These are phyloP conservation scores for Scomber japonicus DNA, from an alignment of 2,113 vertebrate species.

Conservation along the genomic window DNA sequence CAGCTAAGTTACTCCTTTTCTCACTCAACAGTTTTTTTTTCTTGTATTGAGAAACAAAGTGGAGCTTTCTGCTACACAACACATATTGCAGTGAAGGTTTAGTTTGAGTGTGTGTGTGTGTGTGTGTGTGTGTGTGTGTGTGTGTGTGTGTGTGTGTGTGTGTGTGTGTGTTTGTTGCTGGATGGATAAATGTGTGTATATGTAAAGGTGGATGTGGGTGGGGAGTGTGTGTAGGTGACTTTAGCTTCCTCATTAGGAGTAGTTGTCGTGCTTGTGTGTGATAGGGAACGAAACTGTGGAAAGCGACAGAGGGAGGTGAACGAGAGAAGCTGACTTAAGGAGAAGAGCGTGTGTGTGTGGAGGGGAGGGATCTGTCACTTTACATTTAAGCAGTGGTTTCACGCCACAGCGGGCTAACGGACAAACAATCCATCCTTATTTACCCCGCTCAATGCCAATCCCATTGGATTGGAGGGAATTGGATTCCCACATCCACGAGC, in stretches of 20 bases:
- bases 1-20: constrained; percentile 33
- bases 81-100: neutral
- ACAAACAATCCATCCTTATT: constrained; percentile 86
- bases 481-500: constrained; percentile 80
- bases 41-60: constrained; percentile 25
- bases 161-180: constrained; percentile 1
- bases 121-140: constrained; percentile 16
- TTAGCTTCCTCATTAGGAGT: constrained; percentile 55
- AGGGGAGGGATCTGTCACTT: constrained; percentile 77
- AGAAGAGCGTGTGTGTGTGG: neutral
- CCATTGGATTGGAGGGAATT: constrained; percentile 76
- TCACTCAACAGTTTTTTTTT: neutral
- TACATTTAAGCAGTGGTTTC: constrained; percentile 78
- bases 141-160: constrained; percentile 1
- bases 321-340: constrained; percentile 25
- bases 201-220: neutral
- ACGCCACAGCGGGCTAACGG: constrained; percentile 74
- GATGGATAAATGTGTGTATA: constrained; percentile 1
- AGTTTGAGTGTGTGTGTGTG: neutral
- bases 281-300: constrained; percentile 29
- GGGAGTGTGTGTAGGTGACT: constrained; percentile 52
- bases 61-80: constrained; percentile 14
- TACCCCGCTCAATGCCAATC: constrained; percentile 82
- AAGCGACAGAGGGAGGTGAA: constrained; percentile 35
- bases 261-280: constrained; percentile 17